phyloP scores from a whole-genome alignment of 1,140 invertebrate genomes.

The Philopotamus ludificatus region DNA sequence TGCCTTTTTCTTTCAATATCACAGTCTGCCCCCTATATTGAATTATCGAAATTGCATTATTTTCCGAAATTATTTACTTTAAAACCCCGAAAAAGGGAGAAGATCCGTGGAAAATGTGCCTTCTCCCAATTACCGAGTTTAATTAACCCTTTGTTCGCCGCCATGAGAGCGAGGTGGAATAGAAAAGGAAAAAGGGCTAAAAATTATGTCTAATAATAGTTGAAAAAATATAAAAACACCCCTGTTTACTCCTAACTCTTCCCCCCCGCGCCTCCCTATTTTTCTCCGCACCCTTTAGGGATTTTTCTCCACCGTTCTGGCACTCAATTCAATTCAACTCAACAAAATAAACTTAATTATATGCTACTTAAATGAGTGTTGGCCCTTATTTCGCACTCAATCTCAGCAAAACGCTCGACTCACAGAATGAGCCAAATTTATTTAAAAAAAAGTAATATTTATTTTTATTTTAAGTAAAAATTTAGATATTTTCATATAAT shows the following conservation, averaged over 20 bases:
- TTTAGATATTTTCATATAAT: too few species aligned
- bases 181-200: slow-evolving; percentile 27
- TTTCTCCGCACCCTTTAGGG: neutral
- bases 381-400: neutral
- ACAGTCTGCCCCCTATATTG: too few species aligned
- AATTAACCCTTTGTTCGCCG: slow-evolving; percentile 42
- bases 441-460: too few species aligned
- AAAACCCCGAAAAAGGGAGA: slow-evolving; percentile 29
- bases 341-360: slow-evolving; percentile 43
- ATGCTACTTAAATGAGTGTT: slow-evolving; percentile 40
- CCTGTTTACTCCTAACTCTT: too few species aligned
- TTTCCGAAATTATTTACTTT: slow-evolving; percentile 38
- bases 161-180: slow-evolving; percentile 32
- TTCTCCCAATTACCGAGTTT: slow-evolving; percentile 40
- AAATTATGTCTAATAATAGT: slow-evolving; percentile 38
- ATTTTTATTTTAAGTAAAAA: too few species aligned
- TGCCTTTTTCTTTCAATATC: too few species aligned
- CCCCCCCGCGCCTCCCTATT: too few species aligned
- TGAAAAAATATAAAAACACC: slow-evolving; percentile 34
- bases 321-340: slow-evolving; percentile 41
- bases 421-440: neutral
- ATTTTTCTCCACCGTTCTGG: slow-evolving; percentile 13
- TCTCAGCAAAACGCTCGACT: neutral
- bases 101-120: slow-evolving; percentile 32
- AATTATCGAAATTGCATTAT: slow-evolving; percentile 38